Evolutionary conservation across 2,888 invertebrate species (phyloP), one percentile per base, ranked within the genome.

Genomic region (Diaprepes abbreviatus): DNA sequence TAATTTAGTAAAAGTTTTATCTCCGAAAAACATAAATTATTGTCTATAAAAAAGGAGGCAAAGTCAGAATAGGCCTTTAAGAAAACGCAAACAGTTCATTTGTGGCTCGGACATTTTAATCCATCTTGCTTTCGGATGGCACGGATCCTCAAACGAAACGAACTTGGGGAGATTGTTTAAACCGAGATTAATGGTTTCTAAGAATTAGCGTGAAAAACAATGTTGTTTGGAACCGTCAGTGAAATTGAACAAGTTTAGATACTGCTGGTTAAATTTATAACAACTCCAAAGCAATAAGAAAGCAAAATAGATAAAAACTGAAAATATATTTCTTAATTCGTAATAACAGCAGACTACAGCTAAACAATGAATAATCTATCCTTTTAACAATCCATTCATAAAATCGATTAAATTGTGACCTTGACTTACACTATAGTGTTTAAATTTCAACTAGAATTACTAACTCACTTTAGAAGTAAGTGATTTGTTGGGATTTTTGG

Each of bases 121-220:
- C 66, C 66, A 59, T 66, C 66, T 66, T 66, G 57, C 66, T 58
- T 38, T 66, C 59, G 59, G 19, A 57, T 59, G 66, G 52, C 58
- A 55, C 50, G 21, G 48, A 59, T 40, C 52, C 38, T 52, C 40
- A 50, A 58, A 59, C 58, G 10, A 36, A 57, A 31, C 38, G 24
- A 40, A 21, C 24, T 50, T 28, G 40, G 35, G 12, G 28, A 36
- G 24, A 36, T 38, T 38, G 24, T 59, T 58, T 66, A 31, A 52
- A 66, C 59, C 33, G 50, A 59, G 59, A 66, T 59, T 66, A 58
- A 66, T 66, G 66, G 59, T 21, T 64, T 43, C 19, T 14, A 9
- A 9, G 48, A 28, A 28, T 28, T 50, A 28, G n/a, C 16, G 28
- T 50, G 48, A 50, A 50, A 50, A 50, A 50, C 48, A 50, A 50